Evolutionary conservation across 2,113 vertebrate genomes (phyloP).

Genomic region (Halcyon senegalensis): DNA sequence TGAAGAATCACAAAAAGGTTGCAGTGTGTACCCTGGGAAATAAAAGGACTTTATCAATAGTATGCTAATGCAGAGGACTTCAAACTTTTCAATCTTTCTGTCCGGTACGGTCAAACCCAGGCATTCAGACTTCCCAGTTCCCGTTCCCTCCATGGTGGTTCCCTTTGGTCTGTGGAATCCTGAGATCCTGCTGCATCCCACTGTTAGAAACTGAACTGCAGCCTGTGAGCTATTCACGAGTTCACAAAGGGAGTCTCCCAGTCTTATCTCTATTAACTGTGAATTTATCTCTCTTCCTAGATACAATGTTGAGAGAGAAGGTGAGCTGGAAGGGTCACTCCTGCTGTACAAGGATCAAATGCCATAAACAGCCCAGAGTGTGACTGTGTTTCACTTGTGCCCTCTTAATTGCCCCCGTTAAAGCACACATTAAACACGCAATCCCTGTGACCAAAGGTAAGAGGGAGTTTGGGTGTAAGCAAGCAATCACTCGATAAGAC

Average conservation of each 20-base stretch:
- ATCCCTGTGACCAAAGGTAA: constrained; percentile 78
- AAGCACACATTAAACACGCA: constrained; percentile 63
- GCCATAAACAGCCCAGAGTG: constrained; percentile 64
- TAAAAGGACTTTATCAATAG: neutral
- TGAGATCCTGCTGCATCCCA: neutral
- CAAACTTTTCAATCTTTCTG: neutral
- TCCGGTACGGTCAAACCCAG: neutral
- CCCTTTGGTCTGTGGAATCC: neutral
- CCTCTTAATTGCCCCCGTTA: constrained; percentile 65
- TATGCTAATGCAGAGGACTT: neutral
- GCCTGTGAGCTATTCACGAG: neutral
- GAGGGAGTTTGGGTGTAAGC: constrained; percentile 63
- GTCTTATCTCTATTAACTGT: constrained; percentile 85
- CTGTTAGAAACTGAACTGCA: constrained; percentile 37
- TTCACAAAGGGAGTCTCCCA: constrained; percentile 45
- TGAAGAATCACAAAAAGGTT: constrained; percentile 50
- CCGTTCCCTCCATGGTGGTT: neutral
- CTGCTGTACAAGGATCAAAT: constrained; percentile 69
- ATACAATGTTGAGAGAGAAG: constrained; percentile 68
- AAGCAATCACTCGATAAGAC: constrained; percentile 65
- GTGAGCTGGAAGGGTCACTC: constrained; percentile 60
- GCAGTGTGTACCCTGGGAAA: neutral
- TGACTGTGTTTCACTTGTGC: constrained; percentile 51
- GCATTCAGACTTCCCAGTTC: neutral
- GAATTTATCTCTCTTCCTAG: constrained; percentile 77